phyloP scores from a whole-genome alignment of 2,797 vertebrate species.

The Diceros bicornis region DNA sequence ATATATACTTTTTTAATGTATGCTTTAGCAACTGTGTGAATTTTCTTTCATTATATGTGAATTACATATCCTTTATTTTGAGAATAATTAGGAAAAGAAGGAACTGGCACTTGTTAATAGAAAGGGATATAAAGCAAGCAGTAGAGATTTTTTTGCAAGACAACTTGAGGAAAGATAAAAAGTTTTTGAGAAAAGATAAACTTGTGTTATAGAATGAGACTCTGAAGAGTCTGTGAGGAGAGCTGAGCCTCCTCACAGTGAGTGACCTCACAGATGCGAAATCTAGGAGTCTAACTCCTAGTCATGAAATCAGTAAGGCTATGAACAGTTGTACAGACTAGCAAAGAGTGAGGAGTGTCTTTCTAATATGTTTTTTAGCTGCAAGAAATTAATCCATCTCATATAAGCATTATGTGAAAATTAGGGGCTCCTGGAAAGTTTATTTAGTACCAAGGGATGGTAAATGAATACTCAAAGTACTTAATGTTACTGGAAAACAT shows the following conservation, averaged over 20 bases:
- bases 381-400: conserved; percentile 54
- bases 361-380: conserved; percentile 24
- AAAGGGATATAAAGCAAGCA: conserved; percentile 3
- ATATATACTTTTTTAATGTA: neutral
- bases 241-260: neutral
- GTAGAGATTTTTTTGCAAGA: conserved; percentile 48
- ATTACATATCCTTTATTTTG: conserved; percentile 63
- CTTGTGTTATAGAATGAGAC: neutral
- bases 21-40: conserved; percentile 51
- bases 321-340: neutral
- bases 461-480: conserved; percentile 29
- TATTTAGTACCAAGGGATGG: neutral
- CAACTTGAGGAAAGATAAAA: conserved; percentile 2
- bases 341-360: neutral
- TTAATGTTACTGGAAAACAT: conserved; percentile 19
- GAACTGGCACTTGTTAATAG: neutral
- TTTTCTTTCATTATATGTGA: conserved; percentile 58
- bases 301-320: conserved; percentile 2
- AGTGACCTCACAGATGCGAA: neutral
- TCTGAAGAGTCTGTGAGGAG: conserved; percentile 40
- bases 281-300: neutral
- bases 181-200: neutral
- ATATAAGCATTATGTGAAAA: conserved; percentile 50
- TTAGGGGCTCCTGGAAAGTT: neutral
- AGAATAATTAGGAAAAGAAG: conserved; percentile 53